These are phyloP conservation scores for Myripristis murdjan DNA, from an alignment of 2,797 vertebrate genomes.

Conservation along the genomic window DNA sequence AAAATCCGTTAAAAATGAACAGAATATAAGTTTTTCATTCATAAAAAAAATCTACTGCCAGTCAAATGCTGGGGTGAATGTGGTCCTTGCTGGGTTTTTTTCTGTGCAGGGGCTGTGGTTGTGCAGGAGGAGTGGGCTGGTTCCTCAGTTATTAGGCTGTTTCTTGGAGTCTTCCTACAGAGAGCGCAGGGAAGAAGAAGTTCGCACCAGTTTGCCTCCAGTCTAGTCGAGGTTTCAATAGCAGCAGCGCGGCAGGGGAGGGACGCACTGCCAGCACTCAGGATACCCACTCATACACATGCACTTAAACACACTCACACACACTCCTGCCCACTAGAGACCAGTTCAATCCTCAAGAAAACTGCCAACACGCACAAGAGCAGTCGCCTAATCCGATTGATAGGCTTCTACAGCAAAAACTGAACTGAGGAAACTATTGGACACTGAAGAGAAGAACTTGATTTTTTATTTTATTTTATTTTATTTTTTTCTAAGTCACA, in stretches of 20 bases:
- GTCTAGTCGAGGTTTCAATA: constrained; percentile 84
- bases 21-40: constrained; percentile 11
- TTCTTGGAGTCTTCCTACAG: constrained; percentile 71
- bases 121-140: constrained; percentile 82
- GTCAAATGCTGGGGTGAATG: constrained; percentile 30
- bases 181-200: constrained; percentile 65
- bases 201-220: constrained; percentile 81
- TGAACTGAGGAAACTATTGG: constrained; percentile 74
- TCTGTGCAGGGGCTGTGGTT: constrained; percentile 46
- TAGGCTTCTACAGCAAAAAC: constrained; percentile 64
- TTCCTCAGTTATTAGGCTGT: constrained; percentile 46
- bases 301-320: constrained; percentile 31
- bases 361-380: constrained; percentile 77
- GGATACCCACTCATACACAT: constrained; percentile 76
- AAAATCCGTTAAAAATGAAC: too few species aligned
- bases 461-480: constrained; percentile 49
- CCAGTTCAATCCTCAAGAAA: constrained; percentile 78
- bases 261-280: constrained; percentile 80
- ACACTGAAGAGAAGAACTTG: constrained; percentile 73
- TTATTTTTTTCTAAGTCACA: constrained; percentile 28
- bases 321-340: constrained; percentile 76
- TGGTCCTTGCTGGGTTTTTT: constrained; percentile 31
- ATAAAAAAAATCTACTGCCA: constrained; percentile 39
- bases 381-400: constrained; percentile 70
- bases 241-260: constrained; percentile 84